These are phyloP conservation scores for Stenichneumon culpator DNA, from an alignment of 2,888 invertebrate genomes.

Conservation along the genomic window DNA sequence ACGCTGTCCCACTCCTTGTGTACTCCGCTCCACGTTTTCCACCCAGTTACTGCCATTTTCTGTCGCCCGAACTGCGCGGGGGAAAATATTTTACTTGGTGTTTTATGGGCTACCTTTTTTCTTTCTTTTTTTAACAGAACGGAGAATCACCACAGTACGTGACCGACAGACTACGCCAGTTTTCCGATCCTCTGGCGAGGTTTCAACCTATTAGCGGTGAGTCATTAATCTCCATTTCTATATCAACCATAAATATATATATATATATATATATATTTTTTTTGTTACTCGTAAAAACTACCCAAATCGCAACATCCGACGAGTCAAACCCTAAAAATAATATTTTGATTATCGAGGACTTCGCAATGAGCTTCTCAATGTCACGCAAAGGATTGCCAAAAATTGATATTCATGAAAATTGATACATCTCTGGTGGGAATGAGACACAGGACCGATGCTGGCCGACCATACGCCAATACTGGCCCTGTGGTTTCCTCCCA, in stretches of 20 bases:
- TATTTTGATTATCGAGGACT: neutral
- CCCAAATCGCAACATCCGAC: neutral
- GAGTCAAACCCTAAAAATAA: neutral
- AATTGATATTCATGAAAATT: neutral
- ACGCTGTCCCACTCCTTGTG: conserved; percentile 26
- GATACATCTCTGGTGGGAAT: neutral
- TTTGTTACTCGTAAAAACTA: neutral
- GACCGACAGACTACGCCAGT: conserved; percentile 86
- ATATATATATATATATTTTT: neutral
- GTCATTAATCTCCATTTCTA: conserved; percentile 75
- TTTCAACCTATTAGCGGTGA: conserved; percentile 86
- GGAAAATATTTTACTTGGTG: conserved; percentile 7
- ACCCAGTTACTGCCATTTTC: neutral
- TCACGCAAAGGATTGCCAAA: neutral
- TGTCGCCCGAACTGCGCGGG: neutral
- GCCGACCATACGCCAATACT: too few relatives aligned
- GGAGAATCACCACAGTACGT: conserved; percentile 85
- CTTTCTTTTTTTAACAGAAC: conserved; percentile 83
- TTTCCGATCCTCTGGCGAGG: conserved; percentile 86
- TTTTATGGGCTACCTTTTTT: conserved; percentile 8
- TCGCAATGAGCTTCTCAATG: neutral
- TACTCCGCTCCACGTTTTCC: conserved; percentile 11
- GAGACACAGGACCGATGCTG: neutral
- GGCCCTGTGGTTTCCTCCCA: too few relatives aligned
- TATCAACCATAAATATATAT: conserved; percentile 9